These are phyloP conservation scores for Lineus longissimus DNA, from an alignment of 1,140 invertebrate species.

Conservation along the genomic window DNA sequence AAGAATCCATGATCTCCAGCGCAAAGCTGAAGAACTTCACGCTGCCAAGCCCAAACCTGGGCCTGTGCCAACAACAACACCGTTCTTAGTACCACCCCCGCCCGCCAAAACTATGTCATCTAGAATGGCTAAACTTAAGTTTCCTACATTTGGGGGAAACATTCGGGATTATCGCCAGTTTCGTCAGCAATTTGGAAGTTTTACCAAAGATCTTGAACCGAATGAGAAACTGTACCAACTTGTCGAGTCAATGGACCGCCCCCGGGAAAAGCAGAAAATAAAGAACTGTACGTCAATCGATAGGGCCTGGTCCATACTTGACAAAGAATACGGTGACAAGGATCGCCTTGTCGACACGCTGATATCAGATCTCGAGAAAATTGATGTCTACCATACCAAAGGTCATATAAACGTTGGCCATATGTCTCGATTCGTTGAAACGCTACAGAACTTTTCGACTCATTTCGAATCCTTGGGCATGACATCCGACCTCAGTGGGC, in stretches of 20 bases:
- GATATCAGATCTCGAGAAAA: background rate
- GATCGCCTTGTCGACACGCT: background rate
- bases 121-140: background rate
- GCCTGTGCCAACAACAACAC: too few relatives aligned
- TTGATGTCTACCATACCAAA: background rate
- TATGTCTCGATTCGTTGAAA: background rate
- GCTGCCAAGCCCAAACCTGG: too few relatives aligned
- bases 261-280: background rate
- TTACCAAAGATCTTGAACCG: background rate
- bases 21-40: too few relatives aligned
- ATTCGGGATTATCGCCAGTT: background rate
- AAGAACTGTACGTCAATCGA: background rate
- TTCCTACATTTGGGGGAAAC: background rate
- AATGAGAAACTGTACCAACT: background rate
- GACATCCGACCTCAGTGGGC: background rate
- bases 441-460: background rate
- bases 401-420: background rate
- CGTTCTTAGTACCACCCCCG: background rate
- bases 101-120: background rate
- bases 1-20: too few relatives aligned
- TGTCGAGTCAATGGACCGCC: background rate
- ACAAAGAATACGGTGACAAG: background rate
- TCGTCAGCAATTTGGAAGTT: background rate
- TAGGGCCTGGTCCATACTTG: background rate
- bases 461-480: background rate